Conservation (phyloP, 2,797 vertebrate species). For the Helicolenus hilgendorfi region DNA sequence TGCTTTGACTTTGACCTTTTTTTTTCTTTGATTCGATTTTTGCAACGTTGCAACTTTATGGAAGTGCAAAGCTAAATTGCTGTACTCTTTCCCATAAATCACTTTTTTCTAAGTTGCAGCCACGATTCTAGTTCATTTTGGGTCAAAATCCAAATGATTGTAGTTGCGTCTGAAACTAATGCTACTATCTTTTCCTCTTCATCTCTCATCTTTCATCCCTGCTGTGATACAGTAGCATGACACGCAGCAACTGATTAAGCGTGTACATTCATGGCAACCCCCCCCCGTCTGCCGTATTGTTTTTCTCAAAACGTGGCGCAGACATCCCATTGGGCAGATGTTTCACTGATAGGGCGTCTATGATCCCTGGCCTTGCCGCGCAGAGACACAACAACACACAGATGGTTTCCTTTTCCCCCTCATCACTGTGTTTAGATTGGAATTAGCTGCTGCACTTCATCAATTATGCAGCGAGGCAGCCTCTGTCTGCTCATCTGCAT, state of each 20-base stretch:
- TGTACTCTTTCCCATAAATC: neutral
- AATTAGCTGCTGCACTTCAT: slow-evolving; percentile 79
- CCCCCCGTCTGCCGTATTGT: neutral
- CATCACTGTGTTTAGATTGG: slow-evolving; percentile 71
- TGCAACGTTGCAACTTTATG: neutral
- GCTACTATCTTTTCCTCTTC: neutral
- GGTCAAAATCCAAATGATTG: neutral
- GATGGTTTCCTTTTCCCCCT: slow-evolving; percentile 70
- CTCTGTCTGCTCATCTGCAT: slow-evolving; percentile 61
- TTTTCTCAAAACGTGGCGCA: slow-evolving; percentile 27
- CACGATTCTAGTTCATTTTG: neutral
- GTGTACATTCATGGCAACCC: neutral
- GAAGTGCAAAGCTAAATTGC: neutral
- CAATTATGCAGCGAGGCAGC: slow-evolving; percentile 78
- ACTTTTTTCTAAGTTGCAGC: neutral
- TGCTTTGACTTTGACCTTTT: neutral
- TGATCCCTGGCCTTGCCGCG: slow-evolving; percentile 50
- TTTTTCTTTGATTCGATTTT: neutral
- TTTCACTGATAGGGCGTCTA: slow-evolving; percentile 34
- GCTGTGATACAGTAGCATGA: neutral
- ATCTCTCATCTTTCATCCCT: neutral
- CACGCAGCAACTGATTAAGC: neutral
- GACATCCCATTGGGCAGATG: slow-evolving; percentile 55
- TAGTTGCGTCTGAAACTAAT: neutral
- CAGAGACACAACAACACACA: slow-evolving; percentile 61